Evolutionary conservation across 2,797 vertebrate genomes (phyloP).

Genomic region (Lepus townsendii): DNA sequence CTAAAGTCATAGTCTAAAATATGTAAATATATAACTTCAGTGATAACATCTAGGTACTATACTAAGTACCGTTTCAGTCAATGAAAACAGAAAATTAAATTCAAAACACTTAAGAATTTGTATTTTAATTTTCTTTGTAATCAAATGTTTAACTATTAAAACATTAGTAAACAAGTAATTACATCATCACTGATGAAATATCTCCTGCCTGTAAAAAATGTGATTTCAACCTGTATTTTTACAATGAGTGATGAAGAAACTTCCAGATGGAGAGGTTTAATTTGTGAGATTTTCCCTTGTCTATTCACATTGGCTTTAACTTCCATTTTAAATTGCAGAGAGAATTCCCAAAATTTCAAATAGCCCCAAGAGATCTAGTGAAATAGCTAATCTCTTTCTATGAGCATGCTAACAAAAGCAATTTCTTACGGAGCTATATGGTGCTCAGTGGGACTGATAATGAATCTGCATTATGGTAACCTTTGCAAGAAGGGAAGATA

Average conservation of each 20-base stretch:
- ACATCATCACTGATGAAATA: slow-evolving; percentile 52
- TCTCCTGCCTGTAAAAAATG: slow-evolving; percentile 48
- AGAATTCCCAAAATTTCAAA: slow-evolving; percentile 88
- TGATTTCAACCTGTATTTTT: slow-evolving; percentile 66
- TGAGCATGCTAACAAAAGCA: slow-evolving; percentile 88
- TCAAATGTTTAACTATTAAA: slow-evolving; percentile 52
- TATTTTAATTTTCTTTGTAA: slow-evolving; percentile 49
- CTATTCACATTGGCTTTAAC: slow-evolving; percentile 83
- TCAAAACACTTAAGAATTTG: not conserved
- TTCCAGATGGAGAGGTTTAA: slow-evolving; percentile 83
- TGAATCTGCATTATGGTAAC: slow-evolving; percentile 87
- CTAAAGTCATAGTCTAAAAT: slow-evolving; percentile 38
- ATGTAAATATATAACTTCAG: slow-evolving; percentile 5
- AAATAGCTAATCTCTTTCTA: slow-evolving; percentile 86
- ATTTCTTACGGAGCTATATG: slow-evolving; percentile 87
- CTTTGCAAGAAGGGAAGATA: slow-evolving; percentile 82
- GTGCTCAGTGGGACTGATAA: slow-evolving; percentile 85
- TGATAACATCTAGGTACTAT: slow-evolving; percentile 2
- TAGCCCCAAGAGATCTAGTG: slow-evolving; percentile 85
- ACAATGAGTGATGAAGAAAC: slow-evolving; percentile 75
- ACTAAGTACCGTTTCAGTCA: not conserved
- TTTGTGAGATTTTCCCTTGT: slow-evolving; percentile 79
- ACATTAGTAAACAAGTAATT: slow-evolving; percentile 19
- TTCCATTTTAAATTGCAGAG: slow-evolving; percentile 86
- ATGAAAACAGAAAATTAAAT: slow-evolving; percentile 51